A percentile compares a stretch with the other conserved stretches of the same genome.
Evolutionary conservation across 2,113 vertebrate genomes (phyloP).

Genomic region (Podarcis cretensis): DNA sequence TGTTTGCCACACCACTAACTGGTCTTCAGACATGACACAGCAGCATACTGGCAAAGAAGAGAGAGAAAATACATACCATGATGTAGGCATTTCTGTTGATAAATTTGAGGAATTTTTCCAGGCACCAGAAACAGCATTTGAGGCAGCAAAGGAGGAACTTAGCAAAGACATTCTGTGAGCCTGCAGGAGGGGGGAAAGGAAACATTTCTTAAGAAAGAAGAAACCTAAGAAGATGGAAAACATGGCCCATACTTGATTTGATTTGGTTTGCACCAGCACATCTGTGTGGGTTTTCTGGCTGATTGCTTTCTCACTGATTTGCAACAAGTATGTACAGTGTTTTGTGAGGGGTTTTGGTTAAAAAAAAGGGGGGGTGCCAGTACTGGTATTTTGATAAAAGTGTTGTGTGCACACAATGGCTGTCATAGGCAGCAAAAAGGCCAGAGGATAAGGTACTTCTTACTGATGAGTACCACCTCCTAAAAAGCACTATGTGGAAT

Average conservation of each 20-base stretch:
- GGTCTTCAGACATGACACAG: background rate
- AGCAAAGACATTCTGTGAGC: constrained; percentile 80
- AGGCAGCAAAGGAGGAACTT: constrained; percentile 91
- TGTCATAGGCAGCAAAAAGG: too few relatives aligned
- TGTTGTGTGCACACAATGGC: too few relatives aligned
- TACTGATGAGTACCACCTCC: too few relatives aligned
- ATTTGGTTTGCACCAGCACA: background rate
- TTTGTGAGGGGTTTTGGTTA: background rate
- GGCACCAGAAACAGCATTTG: constrained; percentile 97
- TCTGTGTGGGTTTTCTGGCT: background rate
- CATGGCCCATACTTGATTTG: background rate
- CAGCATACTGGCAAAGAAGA: constrained; percentile 19
- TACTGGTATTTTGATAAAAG: too few relatives aligned
- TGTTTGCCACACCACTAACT: background rate
- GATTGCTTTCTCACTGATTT: background rate
- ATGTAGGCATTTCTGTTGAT: constrained; percentile 98
- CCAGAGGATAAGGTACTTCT: too few relatives aligned
- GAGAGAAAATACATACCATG: constrained; percentile 83
- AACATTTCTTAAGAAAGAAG: background rate
- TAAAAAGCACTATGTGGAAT: too few relatives aligned
- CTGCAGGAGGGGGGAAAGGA: constrained; percentile 68
- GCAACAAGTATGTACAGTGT: background rate
- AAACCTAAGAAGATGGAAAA: background rate
- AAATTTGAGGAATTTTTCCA: constrained; percentile 93
- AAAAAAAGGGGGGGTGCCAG: too few relatives aligned